Evolutionary conservation across 2,888 invertebrate species (phyloP).

Genomic region (Bellardia pandia): DNA sequence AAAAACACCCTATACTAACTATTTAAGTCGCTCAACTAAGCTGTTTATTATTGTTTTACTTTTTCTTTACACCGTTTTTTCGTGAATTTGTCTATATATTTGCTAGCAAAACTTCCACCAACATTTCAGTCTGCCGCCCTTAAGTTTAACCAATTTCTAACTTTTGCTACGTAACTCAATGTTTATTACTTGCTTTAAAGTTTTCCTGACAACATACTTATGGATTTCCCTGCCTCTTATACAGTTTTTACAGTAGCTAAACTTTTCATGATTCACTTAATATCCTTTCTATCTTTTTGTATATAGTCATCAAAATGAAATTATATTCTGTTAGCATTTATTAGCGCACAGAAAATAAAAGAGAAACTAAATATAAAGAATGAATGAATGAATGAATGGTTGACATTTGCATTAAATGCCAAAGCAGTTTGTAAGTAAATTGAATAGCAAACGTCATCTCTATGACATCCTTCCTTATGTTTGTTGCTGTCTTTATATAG

Average conservation of each 20-base stretch:
- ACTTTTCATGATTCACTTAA: constrained; percentile 43
- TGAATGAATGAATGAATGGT: constrained; percentile 12
- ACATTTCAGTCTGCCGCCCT: background rate
- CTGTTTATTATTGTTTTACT: too few species aligned
- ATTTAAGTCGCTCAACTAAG: too few species aligned
- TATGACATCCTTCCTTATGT: constrained; percentile 37
- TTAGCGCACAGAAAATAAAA: background rate
- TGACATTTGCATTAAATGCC: constrained; percentile 55
- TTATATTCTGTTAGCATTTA: constrained; percentile 17
- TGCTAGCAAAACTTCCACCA: background rate
- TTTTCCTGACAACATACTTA: too few species aligned
- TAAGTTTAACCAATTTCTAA: background rate
- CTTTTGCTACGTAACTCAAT: constrained; percentile 7
- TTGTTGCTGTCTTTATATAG: constrained; percentile 14
- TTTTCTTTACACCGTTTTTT: background rate
- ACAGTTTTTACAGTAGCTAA: background rate
- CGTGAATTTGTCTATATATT: background rate
- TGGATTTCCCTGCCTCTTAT: background rate
- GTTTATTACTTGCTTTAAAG: background rate
- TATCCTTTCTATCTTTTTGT: background rate
- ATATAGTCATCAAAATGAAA: constrained; percentile 42
- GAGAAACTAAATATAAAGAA: background rate
- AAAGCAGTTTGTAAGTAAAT: constrained; percentile 52
- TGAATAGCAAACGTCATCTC: constrained; percentile 60
- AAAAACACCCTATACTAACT: too few species aligned